Percentiles rank a stretch among this genome's conserved stretches.
phyloP scores from a whole-genome alignment of 2,113 vertebrate species.

The Drymodes brunneopygia region DNA sequence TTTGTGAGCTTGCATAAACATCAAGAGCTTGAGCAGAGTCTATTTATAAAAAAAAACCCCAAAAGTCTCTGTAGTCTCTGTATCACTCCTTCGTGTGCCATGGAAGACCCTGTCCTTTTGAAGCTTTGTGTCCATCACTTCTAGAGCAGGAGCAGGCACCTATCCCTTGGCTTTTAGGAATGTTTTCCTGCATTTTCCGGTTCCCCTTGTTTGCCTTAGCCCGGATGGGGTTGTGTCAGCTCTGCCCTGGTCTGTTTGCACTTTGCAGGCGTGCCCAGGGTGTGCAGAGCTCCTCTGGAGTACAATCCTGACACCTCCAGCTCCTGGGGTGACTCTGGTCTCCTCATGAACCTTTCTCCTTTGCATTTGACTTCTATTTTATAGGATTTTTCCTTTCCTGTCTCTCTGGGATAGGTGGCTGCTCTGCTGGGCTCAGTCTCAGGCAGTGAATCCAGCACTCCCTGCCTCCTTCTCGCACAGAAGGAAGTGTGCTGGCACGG shows the following conservation, averaged over 20 bases:
- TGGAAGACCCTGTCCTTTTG: background rate
- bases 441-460: background rate
- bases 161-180: background rate
- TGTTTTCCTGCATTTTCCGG: background rate
- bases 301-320: background rate
- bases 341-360: background rate
- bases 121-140: background rate
- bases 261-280: background rate
- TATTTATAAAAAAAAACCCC: background rate
- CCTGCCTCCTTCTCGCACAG: fast-evolving
- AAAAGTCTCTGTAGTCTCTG: background rate
- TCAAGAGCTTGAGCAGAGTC: background rate
- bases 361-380: background rate
- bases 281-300: background rate
- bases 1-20: background rate
- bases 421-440: background rate
- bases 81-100: background rate
- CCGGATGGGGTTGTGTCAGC: background rate
- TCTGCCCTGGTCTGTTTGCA: background rate
- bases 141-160: background rate
- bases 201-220: background rate
- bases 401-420: background rate
- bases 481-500: fast-evolving
- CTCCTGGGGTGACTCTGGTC: background rate
- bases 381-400: background rate